Percentiles rank a stretch among this genome's conserved stretches.
Conservation (phyloP, 2,113 vertebrate genomes). For the Ceyx melanurus region DNA sequence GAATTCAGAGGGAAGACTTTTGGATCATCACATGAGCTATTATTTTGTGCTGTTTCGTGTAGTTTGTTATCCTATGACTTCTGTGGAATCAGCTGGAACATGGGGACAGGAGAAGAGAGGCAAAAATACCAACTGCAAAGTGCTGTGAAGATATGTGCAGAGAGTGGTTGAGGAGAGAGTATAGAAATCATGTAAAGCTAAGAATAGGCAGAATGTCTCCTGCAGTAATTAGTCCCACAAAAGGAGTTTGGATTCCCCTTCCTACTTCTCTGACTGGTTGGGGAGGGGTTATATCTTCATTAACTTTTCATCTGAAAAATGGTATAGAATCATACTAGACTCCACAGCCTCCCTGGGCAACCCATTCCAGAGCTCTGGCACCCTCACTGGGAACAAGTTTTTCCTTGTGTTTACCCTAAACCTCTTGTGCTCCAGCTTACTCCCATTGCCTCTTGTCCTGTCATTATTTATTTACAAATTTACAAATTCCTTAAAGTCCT, state of each 20-base stretch:
- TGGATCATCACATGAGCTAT: neutral
- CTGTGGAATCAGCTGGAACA: neutral
- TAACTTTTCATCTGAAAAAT: no score
- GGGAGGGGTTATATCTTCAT: no score
- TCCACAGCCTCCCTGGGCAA: no score
- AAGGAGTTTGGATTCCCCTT: neutral
- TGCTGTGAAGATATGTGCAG: neutral
- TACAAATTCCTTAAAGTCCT: neutral
- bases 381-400: no score
- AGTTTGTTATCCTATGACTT: neutral
- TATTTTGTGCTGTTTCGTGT: neutral
- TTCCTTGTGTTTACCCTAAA: no score
- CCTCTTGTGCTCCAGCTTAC: no score
- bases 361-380: no score
- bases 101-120: neutral
- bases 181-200: neutral
- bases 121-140: neutral
- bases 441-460: no score
- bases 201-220: neutral
- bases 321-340: neutral
- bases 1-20: neutral
- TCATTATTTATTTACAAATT: no score
- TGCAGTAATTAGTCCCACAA: neutral
- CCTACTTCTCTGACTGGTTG: neutral
- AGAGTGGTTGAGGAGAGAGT: neutral